phyloP scores from a whole-genome alignment of 2,113 vertebrate species.

The Macquaria australasica region DNA sequence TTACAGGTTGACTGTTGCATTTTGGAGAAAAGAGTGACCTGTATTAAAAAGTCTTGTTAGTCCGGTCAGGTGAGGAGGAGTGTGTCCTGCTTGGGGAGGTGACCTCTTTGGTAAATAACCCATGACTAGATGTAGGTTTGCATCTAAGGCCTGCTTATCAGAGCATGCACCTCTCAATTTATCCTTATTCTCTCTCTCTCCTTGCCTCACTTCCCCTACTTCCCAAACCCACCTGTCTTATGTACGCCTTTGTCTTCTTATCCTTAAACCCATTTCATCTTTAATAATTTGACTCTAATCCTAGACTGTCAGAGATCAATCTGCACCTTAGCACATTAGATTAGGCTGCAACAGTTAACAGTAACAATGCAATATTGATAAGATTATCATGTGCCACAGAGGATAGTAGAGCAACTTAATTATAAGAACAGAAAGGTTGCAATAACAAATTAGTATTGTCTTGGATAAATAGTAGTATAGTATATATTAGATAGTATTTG shows the following conservation, averaged over 20 bases:
- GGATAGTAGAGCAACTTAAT: background rate
- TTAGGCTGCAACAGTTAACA: background rate
- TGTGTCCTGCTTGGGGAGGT: constrained; percentile 6
- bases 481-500: background rate
- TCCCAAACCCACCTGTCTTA: background rate
- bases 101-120: constrained; percentile 39
- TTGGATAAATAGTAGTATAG: background rate
- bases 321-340: background rate
- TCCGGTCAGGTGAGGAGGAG: background rate
- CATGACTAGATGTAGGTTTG: constrained; percentile 17
- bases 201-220: background rate
- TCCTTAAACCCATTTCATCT: background rate
- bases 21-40: background rate
- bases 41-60: background rate
- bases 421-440: background rate
- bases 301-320: background rate
- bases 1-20: background rate
- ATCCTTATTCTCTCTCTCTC: constrained; percentile 8
- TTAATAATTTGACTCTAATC: background rate
- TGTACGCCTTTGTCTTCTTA: background rate
- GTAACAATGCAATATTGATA: background rate
- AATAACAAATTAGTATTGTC: background rate
- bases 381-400: background rate
- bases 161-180: constrained; percentile 25
- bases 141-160: constrained; percentile 29